Evolutionary conservation across 2,888 invertebrate genomes (phyloP), one percentile per base, ranked within the genome.

Genomic region (Patella pellucida): DNA sequence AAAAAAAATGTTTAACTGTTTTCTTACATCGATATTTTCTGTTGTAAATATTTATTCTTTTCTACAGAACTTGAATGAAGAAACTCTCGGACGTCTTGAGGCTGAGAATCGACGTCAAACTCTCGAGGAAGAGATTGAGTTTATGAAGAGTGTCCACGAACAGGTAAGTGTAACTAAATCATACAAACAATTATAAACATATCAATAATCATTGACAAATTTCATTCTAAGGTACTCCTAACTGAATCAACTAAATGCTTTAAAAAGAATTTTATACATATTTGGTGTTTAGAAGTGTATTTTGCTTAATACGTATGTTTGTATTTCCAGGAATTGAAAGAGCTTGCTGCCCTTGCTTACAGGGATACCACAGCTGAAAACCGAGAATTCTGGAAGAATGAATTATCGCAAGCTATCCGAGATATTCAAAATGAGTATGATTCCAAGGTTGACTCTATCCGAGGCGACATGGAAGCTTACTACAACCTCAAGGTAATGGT

Each of bases 321-420:
- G 19, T n/a, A 31, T 71, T 71, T 70, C 11, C 78, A 91, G 90
- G 92, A 92, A 84, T 85, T 92, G 84, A 92, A 92, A 84, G 92
- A 92, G 75, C 86, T 92, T 69, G 91, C 92, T 68, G 91, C 92
- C 27, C 86, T 92, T 77, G 92, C 92, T 15, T 91, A 92, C 85
- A 87, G 92, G 62, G 92, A 92, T 84, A 92, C 92, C 3, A 92
- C 92, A 2, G 89, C 90, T 68, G 92, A 92, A 84, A 92, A 92
- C 89, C 88, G 92, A 51, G 92, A 92, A 82, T 93, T 91, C 91
- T 92, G 93, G 92, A 92, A 92, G 88, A 92, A 91, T 84, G 92
- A 92, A 82, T 85, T 93, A 76, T 89, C 91, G 4, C 88, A 90
- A 78, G 92, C 92, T 69, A 91, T 92, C 80, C 86, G 92, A 62